A percentile compares a stretch with the other conserved stretches of the same genome.
These are phyloP conservation scores for Acestrorhynchus altus DNA, from an alignment of 2,797 vertebrate genomes.

Conservation along the genomic window DNA sequence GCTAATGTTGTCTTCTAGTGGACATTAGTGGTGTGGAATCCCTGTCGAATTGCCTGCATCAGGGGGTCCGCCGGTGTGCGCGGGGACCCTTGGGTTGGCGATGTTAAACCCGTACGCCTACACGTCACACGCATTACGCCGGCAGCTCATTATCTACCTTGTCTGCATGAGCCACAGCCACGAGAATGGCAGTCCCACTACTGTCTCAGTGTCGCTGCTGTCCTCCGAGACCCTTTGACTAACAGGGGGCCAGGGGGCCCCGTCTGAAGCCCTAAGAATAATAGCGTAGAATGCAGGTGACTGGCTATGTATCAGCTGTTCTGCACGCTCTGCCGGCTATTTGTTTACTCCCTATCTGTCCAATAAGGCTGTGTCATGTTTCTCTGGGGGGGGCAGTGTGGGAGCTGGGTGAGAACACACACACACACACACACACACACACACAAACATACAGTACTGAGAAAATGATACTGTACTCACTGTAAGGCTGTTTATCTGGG, in stretches of 20 bases:
- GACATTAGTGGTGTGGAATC: slow-evolving; percentile 47
- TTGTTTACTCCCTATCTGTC: slow-evolving; percentile 17
- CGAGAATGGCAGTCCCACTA: slow-evolving; percentile 25
- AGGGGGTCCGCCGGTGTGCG: slow-evolving; percentile 15
- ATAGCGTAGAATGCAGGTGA: background rate
- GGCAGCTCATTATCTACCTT: slow-evolving; percentile 47
- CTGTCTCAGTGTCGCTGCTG: background rate
- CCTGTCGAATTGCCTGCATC: slow-evolving; percentile 3
- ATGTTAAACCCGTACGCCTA: slow-evolving; percentile 7
- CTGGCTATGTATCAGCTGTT: background rate
- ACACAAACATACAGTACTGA: too few species aligned
- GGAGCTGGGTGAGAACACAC: background rate
- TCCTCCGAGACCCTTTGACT: slow-evolving; percentile 13
- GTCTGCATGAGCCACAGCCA: slow-evolving; percentile 33
- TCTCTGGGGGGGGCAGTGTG: background rate
- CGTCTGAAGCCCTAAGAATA: background rate
- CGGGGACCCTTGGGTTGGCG: slow-evolving; percentile 4
- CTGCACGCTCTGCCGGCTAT: background rate
- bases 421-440: slow-evolving; percentile 22
- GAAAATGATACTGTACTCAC: too few species aligned
- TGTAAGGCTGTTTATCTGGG: too few species aligned
- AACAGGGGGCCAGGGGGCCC: background rate
- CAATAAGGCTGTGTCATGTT: background rate
- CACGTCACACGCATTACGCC: slow-evolving; percentile 15
- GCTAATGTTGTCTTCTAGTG: slow-evolving; percentile 55